A percentile compares a stretch with the other conserved stretches of the same genome.
Conservation (phyloP, 2,888 invertebrate species). For the Neria commutata region DNA sequence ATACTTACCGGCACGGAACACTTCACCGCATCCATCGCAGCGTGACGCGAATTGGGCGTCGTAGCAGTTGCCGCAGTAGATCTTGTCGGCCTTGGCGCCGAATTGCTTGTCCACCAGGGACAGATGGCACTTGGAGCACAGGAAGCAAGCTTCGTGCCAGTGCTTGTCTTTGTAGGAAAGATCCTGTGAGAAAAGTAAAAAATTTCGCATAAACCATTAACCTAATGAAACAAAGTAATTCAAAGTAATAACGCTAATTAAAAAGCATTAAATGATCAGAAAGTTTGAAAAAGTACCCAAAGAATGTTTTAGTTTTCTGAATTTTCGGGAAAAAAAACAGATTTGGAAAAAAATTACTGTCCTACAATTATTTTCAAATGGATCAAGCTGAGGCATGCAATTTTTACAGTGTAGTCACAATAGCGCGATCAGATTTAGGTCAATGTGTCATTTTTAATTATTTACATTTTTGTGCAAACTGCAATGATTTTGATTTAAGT, state of each 20-base stretch:
- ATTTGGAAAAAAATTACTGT: no score
- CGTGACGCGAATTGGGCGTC: conserved; percentile 98
- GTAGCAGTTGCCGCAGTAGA: conserved; percentile 99
- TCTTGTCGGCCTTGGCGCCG: conserved; percentile 98
- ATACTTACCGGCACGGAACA: conserved; percentile 96
- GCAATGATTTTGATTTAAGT: no score
- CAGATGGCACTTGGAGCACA: conserved; percentile 97
- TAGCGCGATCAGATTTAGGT: no score
- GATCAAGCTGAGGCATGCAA: no score
- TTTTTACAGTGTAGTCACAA: no score
- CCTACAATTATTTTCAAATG: no score
- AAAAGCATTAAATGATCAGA: background rate
- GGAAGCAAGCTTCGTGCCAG: conserved; percentile 99
- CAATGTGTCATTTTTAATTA: no score
- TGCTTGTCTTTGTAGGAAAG: conserved; percentile 99
- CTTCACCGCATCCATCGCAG: conserved; percentile 98
- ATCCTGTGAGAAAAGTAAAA: conserved; percentile 71
- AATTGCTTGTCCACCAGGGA: conserved; percentile 99
- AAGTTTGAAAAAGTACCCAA: background rate
- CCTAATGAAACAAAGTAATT: conserved; percentile 38
- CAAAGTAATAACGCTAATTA: no score
- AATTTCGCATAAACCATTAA: conserved; percentile 23
- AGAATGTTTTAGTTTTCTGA: background rate
- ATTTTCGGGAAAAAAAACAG: no score
- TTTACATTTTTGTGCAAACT: no score